These are phyloP conservation scores for Drosophila nr. medialis DNA, from an alignment of 2,888 invertebrate genomes.

Conservation along the genomic window DNA sequence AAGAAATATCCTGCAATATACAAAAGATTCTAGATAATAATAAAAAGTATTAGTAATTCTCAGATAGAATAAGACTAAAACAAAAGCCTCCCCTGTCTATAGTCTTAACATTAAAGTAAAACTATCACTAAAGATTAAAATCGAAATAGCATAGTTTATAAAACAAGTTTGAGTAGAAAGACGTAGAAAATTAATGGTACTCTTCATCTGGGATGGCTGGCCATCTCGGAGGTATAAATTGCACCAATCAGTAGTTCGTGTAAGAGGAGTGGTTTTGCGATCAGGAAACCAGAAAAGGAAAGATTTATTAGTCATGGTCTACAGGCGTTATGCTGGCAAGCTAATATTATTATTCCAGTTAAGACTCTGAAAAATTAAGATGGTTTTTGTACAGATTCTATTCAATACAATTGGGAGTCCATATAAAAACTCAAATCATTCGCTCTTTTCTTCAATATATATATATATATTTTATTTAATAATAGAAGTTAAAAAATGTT, in stretches of 20 bases:
- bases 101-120: background rate
- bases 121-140: background rate
- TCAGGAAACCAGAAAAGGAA: background rate
- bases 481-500: too few species aligned
- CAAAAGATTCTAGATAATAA: background rate
- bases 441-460: background rate
- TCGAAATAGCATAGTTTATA: background rate
- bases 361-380: too few species aligned
- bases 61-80: background rate
- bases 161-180: background rate
- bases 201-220: background rate
- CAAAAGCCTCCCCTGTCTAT: background rate
- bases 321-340: background rate
- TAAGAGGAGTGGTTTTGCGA: background rate
- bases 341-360: too few species aligned
- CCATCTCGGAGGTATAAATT: background rate
- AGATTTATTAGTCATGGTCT: background rate
- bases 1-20: constrained; percentile 15
- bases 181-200: background rate
- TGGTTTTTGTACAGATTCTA: background rate
- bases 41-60: background rate
- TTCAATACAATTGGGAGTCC: background rate
- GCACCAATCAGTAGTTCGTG: background rate
- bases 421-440: background rate
- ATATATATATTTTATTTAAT: too few species aligned